A percentile compares a stretch with the other conserved stretches of the same genome.
These are phyloP conservation scores for Protonibea diacanthus DNA, from an alignment of 2,797 vertebrate species.

Conservation along the genomic window DNA sequence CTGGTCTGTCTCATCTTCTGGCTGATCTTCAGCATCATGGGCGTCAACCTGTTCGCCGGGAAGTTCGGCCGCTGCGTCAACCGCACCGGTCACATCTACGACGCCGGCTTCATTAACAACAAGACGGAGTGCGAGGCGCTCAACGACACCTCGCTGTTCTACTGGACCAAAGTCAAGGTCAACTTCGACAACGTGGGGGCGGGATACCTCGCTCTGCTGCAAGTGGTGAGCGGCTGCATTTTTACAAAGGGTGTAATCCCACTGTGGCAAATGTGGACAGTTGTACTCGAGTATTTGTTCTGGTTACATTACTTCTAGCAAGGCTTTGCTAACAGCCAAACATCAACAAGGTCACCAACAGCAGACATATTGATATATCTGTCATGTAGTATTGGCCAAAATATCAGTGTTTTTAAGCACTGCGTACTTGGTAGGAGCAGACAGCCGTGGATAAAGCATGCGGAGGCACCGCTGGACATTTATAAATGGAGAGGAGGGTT, in stretches of 20 bases:
- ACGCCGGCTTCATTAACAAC: slow-evolving; percentile 90
- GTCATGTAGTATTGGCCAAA: too few species aligned
- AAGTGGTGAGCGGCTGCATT: slow-evolving; percentile 90
- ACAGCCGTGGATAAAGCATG: too few species aligned
- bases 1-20: slow-evolving; percentile 99
- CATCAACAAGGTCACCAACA: too few species aligned
- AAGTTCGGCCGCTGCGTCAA: slow-evolving; percentile 96
- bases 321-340: too few species aligned
- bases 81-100: slow-evolving; percentile 88
- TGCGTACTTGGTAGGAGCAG: too few species aligned
- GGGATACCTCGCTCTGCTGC: slow-evolving; percentile 95
- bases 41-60: slow-evolving; percentile 97
- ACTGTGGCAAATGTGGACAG: too few species aligned
- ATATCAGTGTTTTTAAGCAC: too few species aligned
- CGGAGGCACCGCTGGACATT: background rate
- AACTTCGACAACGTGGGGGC: slow-evolving; percentile 99
- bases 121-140: slow-evolving; percentile 88
- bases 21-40: slow-evolving; percentile 99
- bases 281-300: too few species aligned
- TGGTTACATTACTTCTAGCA: too few species aligned
- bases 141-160: slow-evolving; percentile 87
- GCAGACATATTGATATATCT: too few species aligned
- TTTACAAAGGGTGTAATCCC: too few species aligned
- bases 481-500: background rate
- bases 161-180: slow-evolving; percentile 98